Conservation (phyloP, 2,888 invertebrate genomes). For the Apotomis betuletana region DNA sequence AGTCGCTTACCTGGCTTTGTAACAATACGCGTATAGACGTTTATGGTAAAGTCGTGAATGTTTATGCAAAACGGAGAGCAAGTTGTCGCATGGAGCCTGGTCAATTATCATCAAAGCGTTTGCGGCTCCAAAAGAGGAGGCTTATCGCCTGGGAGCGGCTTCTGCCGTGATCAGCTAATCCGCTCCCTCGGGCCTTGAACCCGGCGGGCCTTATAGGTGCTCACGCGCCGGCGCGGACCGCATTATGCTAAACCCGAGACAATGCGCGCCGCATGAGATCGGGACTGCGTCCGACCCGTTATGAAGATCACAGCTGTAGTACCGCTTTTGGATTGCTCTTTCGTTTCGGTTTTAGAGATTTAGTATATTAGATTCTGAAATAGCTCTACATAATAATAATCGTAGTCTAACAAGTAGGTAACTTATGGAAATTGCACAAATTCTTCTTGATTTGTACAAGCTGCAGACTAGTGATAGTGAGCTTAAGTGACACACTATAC, state of each 20-base stretch:
- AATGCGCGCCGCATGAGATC: slow-evolving; percentile 17
- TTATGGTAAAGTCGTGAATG: not conserved
- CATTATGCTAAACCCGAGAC: slow-evolving; percentile 32
- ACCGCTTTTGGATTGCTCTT: slow-evolving; percentile 7
- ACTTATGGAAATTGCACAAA: no score
- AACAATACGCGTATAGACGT: not conserved
- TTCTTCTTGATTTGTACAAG: no score
- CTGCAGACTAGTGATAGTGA: no score
- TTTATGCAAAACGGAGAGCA: slow-evolving; percentile 8
- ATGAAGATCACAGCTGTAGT: slow-evolving; percentile 27
- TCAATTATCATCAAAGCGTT: slow-evolving; percentile 29
- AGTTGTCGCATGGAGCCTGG: slow-evolving; percentile 7
- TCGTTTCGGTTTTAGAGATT: not conserved
- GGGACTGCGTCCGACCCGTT: slow-evolving; percentile 6
- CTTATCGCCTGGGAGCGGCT: slow-evolving; percentile 35
- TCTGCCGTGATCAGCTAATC: slow-evolving; percentile 33
- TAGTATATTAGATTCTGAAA: no score
- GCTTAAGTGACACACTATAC: no score
- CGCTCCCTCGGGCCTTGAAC: slow-evolving; percentile 17
- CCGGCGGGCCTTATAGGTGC: slow-evolving; percentile 27
- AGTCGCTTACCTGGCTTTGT: not conserved
- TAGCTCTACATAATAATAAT: no score
- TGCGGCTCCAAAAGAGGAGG: slow-evolving; percentile 30
- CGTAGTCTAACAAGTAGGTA: no score
- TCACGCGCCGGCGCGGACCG: slow-evolving; percentile 8